These are phyloP conservation scores for Nezara viridula DNA, from an alignment of 2,888 invertebrate genomes.

Conservation along the genomic window DNA sequence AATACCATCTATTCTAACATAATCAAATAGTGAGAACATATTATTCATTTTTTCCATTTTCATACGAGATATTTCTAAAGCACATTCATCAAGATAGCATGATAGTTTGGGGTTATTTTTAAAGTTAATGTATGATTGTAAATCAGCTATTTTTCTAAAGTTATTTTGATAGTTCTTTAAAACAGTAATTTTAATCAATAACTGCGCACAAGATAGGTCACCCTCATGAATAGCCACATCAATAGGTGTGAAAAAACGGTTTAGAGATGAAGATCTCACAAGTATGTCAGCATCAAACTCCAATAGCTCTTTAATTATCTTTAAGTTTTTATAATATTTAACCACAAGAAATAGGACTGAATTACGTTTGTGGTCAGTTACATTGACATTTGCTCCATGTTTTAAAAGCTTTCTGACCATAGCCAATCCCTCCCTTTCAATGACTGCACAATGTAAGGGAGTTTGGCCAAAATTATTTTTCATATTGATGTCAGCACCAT, in stretches of 20 bases:
- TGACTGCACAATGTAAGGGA: conserved; percentile 6
- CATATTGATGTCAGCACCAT: not conserved
- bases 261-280: conserved; percentile 2
- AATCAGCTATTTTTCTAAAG: not conserved
- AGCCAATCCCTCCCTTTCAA: not conserved
- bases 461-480: conserved; percentile 18
- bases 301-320: not conserved
- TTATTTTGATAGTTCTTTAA: not conserved
- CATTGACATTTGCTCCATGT: not conserved
- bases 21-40: not conserved
- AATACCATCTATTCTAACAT: not conserved
- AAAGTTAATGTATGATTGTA: not conserved
- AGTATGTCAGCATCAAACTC: not conserved
- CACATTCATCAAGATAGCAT: not conserved
- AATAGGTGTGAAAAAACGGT: not conserved
- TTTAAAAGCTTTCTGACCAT: conserved; percentile 10
- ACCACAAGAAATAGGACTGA: not conserved
- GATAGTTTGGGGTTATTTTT: not conserved
- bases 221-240: not conserved
- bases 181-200: not conserved
- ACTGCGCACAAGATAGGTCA: not conserved
- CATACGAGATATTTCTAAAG: conserved; percentile 8
- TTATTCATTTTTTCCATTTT: not conserved
- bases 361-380: not conserved
- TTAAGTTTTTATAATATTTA: not conserved